Evolutionary conservation across 2,888 invertebrate genomes (phyloP).

Genomic region (Hydropsyche betteni): DNA sequence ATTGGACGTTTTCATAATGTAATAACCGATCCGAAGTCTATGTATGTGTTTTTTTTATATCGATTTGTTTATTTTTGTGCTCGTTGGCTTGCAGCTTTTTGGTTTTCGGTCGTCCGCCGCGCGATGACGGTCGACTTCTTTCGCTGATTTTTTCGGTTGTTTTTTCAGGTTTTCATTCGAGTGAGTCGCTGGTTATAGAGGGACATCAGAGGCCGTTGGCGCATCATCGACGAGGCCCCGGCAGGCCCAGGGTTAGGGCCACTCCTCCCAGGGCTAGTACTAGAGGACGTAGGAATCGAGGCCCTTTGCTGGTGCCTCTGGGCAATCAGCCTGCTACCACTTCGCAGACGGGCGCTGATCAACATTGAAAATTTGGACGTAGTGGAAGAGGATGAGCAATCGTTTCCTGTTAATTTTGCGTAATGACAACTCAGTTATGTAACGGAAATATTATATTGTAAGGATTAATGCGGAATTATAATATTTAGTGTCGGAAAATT

Average conservation of each 20-base stretch:
- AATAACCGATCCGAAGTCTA: no score
- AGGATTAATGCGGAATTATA: no score
- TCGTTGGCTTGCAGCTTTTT: slow-evolving; percentile 15
- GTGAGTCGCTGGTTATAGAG: slow-evolving; percentile 54
- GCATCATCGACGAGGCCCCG: slow-evolving; percentile 56
- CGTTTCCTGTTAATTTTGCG: no score
- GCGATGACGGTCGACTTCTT: not conserved
- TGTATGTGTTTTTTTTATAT: no score
- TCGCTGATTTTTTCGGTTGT: slow-evolving; percentile 1
- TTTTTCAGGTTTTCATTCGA: slow-evolving; percentile 52
- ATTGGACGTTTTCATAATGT: no score
- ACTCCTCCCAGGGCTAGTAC: slow-evolving; percentile 48
- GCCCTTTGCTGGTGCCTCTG: slow-evolving; percentile 65
- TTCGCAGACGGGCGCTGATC: not conserved
- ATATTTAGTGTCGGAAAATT: no score
- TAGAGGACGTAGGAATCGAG: slow-evolving; percentile 55
- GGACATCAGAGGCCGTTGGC: slow-evolving; percentile 41
- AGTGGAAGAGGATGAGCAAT: no score
- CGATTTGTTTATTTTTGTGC: not conserved
- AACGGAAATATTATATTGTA: no score
- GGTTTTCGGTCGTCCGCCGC: slow-evolving; percentile 2
- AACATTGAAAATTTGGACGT: no score
- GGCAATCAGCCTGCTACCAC: slow-evolving; percentile 53
- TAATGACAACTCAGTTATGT: no score
- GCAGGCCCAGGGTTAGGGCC: slow-evolving; percentile 56